phyloP scores from a whole-genome alignment of 2,113 vertebrate genomes.

The Tyto alba region DNA sequence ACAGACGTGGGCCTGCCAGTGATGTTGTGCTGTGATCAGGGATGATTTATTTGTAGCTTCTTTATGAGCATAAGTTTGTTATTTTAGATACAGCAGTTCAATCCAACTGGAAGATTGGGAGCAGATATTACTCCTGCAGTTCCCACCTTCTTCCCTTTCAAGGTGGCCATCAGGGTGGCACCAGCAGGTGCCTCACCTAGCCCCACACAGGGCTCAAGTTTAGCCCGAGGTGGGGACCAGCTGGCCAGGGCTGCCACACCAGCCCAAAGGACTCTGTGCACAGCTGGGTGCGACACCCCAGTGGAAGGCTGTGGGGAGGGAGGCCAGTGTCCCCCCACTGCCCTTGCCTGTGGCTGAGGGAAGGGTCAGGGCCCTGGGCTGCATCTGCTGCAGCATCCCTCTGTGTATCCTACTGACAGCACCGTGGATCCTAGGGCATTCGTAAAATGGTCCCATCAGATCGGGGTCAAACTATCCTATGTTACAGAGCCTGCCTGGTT shows the following conservation, averaged over 20 bases:
- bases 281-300: fast-evolving
- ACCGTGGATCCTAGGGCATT: fast-evolving
- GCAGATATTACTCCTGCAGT: neutral
- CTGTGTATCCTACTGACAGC: fast-evolving
- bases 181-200: fast-evolving
- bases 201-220: fast-evolving
- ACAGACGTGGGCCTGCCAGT: neutral
- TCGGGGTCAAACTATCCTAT: neutral
- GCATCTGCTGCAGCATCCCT: neutral
- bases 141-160: neutral
- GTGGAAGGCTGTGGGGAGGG: neutral
- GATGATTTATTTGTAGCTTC: neutral
- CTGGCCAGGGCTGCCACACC: neutral
- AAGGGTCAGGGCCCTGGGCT: neutral
- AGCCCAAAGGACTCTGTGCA: neutral
- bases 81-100: neutral
- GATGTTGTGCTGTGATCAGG: neutral
- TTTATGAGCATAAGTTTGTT: neutral
- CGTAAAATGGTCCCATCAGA: neutral
- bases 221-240: neutral
- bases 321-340: no score
- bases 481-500: neutral
- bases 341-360: no score
- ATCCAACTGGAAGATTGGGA: neutral
- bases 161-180: neutral